phyloP scores from a whole-genome alignment of 2,797 vertebrate species.

The Gymnopithys bicolor region DNA sequence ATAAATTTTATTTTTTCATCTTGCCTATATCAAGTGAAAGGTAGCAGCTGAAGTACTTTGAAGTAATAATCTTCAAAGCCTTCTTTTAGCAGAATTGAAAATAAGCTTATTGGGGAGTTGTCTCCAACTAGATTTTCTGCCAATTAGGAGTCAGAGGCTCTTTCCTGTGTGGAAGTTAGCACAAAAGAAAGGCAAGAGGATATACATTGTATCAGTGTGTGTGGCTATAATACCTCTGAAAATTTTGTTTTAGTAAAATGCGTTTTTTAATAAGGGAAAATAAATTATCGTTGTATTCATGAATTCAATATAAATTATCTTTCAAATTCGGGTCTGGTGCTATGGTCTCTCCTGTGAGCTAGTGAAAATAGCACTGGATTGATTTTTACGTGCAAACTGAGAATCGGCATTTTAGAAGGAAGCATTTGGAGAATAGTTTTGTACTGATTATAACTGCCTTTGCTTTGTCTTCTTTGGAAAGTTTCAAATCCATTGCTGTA shows the following conservation, averaged over 20 bases:
- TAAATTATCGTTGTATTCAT: neutral
- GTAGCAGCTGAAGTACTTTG: slow-evolving; percentile 34
- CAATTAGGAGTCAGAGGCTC: slow-evolving; percentile 46
- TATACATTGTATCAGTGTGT: neutral
- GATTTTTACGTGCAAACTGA: neutral
- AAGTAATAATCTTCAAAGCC: slow-evolving; percentile 35
- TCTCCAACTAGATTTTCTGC: slow-evolving; percentile 10
- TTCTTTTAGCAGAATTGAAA: slow-evolving; percentile 25
- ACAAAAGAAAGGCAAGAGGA: neutral
- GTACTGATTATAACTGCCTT: neutral
- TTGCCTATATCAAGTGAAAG: slow-evolving; percentile 28
- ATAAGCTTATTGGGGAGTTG: slow-evolving; percentile 19
- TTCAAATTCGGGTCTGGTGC: neutral
- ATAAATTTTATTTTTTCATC: slow-evolving; percentile 66
- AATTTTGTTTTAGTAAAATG: slow-evolving; percentile 8
- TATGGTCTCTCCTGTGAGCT: neutral
- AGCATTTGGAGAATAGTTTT: neutral
- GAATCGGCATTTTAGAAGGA: neutral
- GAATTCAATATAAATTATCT: neutral
- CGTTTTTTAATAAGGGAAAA: neutral
- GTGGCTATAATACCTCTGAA: neutral
- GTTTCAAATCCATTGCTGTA: neutral
- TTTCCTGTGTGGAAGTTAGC: neutral
- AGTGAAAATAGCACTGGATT: neutral
- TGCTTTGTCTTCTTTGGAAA: neutral